Conservation (phyloP, 2,113 vertebrate genomes). For the Xiphorhynchus elegans region DNA sequence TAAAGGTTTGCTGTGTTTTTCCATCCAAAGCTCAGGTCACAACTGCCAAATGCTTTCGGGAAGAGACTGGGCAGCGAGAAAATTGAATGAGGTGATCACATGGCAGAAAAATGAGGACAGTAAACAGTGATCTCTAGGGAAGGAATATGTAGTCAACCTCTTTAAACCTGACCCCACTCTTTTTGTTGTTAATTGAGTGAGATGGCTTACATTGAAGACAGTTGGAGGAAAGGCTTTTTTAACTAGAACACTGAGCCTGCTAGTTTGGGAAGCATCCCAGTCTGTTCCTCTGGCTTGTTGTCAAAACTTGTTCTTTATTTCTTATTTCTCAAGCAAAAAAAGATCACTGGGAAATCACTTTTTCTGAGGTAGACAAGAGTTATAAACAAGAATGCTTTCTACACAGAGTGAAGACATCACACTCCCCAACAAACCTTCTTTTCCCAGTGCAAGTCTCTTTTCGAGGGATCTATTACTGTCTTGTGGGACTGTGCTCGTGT, state of each 20-base stretch:
- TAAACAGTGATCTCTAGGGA: constrained; percentile 65
- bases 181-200: constrained; percentile 20
- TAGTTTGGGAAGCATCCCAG: constrained; percentile 6
- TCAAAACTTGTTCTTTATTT: constrained; percentile 43
- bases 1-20: constrained; percentile 54
- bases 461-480: constrained; percentile 21
- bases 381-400: background rate
- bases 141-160: constrained; percentile 41
- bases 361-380: background rate
- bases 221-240: background rate
- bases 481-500: background rate
- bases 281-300: background rate
- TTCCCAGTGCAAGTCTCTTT: background rate
- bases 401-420: background rate
- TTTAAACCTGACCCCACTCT: constrained; percentile 36
- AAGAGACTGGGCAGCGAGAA: constrained; percentile 39
- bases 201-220: background rate
- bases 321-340: background rate
- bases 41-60: constrained; percentile 52
- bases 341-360: background rate
- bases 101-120: constrained; percentile 70
- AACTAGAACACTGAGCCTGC: background rate
- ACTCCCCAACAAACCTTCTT: background rate
- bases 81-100: constrained; percentile 57
- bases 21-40: constrained; percentile 10